Evolutionary conservation across 2,888 invertebrate genomes (phyloP).

Genomic region (Allolobophora icterica): DNA sequence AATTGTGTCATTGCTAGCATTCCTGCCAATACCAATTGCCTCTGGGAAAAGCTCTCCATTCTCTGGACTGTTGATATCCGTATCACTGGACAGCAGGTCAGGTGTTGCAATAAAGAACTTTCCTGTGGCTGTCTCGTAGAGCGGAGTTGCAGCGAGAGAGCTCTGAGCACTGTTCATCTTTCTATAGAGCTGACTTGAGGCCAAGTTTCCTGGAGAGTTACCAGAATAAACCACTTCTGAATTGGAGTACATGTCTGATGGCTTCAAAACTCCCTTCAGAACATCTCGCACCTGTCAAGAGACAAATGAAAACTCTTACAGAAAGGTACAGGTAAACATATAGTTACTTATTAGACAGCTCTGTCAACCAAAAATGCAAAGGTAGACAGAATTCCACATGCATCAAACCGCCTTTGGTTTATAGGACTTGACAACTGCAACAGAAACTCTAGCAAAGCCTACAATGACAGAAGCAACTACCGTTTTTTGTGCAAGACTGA

Average conservation of each 20-base stretch:
- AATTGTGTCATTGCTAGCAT: slow-evolving; percentile 33
- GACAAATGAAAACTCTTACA: background rate
- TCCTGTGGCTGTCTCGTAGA: slow-evolving; percentile 25
- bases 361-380: background rate
- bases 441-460: background rate
- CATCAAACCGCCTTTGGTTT: background rate
- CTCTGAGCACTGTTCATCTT: slow-evolving; percentile 31
- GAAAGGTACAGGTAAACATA: background rate
- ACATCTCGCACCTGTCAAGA: slow-evolving; percentile 60
- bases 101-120: slow-evolving; percentile 40
- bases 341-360: background rate
- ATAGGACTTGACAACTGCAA: background rate
- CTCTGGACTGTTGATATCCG: slow-evolving; percentile 36
- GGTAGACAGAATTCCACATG: background rate
- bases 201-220: background rate
- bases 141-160: slow-evolving; percentile 36
- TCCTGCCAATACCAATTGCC: background rate
- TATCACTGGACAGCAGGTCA: slow-evolving; percentile 40
- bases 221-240: slow-evolving; percentile 46
- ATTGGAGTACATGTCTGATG: slow-evolving; percentile 55
- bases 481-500: background rate
- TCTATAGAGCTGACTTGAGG: background rate
- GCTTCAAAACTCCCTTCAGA: slow-evolving; percentile 59
- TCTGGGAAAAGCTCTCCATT: background rate
- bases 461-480: too few relatives aligned